A percentile compares a stretch with the other conserved stretches of the same genome.
phyloP scores from a whole-genome alignment of 1,140 invertebrate genomes.

The Calliopsis andreniformis region DNA sequence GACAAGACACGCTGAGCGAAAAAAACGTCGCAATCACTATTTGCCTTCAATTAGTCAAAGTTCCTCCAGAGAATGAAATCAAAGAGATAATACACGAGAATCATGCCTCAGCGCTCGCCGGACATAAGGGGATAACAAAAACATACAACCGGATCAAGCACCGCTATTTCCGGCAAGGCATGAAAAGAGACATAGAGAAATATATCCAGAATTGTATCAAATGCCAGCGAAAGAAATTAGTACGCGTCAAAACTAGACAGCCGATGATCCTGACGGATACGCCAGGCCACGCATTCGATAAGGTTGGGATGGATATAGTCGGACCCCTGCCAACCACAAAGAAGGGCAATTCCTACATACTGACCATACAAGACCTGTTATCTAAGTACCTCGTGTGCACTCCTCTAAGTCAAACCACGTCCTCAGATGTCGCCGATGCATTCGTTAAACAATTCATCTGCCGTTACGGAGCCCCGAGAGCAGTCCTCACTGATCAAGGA shows the following conservation, averaged over 20 bases:
- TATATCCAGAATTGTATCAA: neutral
- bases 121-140: neutral
- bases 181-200: neutral
- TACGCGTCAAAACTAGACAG: conserved; percentile 3
- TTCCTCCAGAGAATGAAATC: no score
- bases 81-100: neutral
- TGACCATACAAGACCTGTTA: neutral
- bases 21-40: no score
- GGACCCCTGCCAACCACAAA: neutral
- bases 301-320: neutral
- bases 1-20: no score
- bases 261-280: conserved; percentile 36
- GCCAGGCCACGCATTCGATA: conserved; percentile 13
- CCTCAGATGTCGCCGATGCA: neutral
- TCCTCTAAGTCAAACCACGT: neutral
- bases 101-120: neutral
- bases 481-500: neutral
- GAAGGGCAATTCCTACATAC: neutral
- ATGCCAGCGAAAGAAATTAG: neutral
- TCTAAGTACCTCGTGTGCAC: neutral
- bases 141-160: neutral
- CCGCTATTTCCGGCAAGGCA: neutral
- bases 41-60: no score
- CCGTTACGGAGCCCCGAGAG: neutral
- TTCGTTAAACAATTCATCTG: neutral